Evolutionary conservation across 2,797 vertebrate species (phyloP).

Genomic region (Neomorphus geoffroyi): DNA sequence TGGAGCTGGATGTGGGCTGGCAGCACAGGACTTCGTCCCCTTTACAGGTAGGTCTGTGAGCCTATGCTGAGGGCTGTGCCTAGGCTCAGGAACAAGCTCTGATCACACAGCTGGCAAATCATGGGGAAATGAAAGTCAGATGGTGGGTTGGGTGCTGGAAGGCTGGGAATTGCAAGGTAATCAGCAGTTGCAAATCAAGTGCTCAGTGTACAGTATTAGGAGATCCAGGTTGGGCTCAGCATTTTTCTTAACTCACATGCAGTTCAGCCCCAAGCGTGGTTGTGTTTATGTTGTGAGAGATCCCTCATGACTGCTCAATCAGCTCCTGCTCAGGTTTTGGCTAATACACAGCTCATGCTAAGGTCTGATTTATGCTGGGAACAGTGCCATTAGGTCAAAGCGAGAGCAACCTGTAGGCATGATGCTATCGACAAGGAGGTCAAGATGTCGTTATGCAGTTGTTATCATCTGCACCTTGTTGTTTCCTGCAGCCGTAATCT

Average conservation of each 20-base stretch:
- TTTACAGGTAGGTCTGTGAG: neutral
- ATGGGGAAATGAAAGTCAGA: neutral
- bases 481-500: neutral
- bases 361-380: neutral
- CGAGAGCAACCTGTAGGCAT: fast-evolving
- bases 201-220: fast-evolving
- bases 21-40: neutral
- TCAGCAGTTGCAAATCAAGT: neutral
- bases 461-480: neutral
- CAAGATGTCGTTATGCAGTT: neutral
- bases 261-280: fast-evolving
- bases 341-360: neutral
- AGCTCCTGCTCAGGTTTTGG: neutral
- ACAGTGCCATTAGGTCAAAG: neutral
- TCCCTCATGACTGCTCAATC: fast-evolving
- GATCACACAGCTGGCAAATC: neutral
- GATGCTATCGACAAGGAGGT: neutral
- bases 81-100: neutral
- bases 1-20: neutral
- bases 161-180: fast-evolving
- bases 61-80: fast-evolving
- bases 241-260: neutral
- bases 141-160: neutral
- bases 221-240: neutral
- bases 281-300: neutral